A percentile compares a stretch with the other conserved stretches of the same genome.
Conservation (phyloP, 2,113 vertebrate genomes). For the Erythrocebus patas region DNA sequence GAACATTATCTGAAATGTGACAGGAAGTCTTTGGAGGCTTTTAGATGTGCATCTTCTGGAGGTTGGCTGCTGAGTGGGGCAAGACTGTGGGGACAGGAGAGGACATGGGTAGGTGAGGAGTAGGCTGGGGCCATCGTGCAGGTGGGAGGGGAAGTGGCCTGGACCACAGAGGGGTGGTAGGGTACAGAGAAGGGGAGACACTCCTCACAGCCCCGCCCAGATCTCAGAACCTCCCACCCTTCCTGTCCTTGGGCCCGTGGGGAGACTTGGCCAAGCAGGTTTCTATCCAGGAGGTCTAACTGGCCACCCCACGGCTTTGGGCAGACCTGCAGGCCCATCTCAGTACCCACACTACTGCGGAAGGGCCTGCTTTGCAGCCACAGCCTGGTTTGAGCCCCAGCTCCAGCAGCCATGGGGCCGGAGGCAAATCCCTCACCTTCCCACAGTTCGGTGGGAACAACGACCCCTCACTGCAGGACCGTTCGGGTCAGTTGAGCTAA, state of each 20-base stretch:
- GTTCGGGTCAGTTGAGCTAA: background rate
- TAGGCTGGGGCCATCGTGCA: fast-evolving
- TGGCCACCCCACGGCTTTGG: background rate
- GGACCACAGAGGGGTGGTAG: background rate
- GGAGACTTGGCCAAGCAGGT: background rate
- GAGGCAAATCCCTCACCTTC: background rate
- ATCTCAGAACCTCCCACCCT: background rate
- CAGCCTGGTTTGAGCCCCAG: background rate
- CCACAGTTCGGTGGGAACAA: too few species aligned
- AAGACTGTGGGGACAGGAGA: background rate
- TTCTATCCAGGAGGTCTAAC: too few species aligned
- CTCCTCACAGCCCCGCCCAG: background rate
- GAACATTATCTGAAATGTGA: background rate
- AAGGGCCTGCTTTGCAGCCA: background rate
- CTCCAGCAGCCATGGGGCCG: background rate
- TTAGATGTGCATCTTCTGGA: background rate
- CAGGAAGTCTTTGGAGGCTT: background rate
- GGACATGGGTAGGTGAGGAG: too few species aligned
- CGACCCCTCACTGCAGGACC: too few species aligned
- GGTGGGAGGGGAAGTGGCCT: background rate
- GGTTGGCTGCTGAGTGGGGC: too few species aligned
- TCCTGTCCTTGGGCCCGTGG: background rate
- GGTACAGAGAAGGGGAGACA: background rate
- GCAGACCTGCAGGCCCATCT: background rate
- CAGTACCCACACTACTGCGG: fast-evolving